Evolutionary conservation across 2,113 vertebrate species (phyloP), one percentile per base, ranked within the genome.

Genomic region (Zapornia atra): DNA sequence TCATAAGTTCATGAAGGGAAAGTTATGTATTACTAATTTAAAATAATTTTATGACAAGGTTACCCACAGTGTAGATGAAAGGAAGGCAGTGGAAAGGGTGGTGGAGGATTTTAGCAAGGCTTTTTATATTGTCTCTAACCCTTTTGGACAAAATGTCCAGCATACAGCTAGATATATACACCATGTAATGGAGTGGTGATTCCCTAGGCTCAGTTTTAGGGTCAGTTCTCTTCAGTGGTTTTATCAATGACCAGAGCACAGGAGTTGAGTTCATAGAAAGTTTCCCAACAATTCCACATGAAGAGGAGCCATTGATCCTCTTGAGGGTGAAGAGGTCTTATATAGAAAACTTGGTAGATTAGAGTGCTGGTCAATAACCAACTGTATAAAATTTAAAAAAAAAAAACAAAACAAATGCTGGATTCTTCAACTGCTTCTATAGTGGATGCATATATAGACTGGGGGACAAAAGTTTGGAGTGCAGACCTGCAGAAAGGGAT

Each of bases 391-490:
- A 51, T 63, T 28, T 40, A 61, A n/a, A 8, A 42, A 63, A 10
- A 59, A 5, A 92, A 65, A 46, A n/a, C 9, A 42, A 63, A 10
- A 59, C 6, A 92, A 65, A 46, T 51, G 4, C 6, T 60, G 25
- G 24, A 73, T 73, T 50, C 44, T 64, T 10, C 22, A 25, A 9
- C 2, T 54, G 6, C 44, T 46, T 46, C 17, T 46, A 46, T 46
- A 46, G 17, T 73, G 56, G 28, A 36, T 56, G 20, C 40, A 15
- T 1, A 1, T 60, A 15, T 10, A 60, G 13, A 22, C 1, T 44
- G 10, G 0, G 14, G 8, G 9, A 50, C 4, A 38, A 51, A 11
- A 70, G 8, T 13, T 15, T 40, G 0, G 2, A 70, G 1, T 38
- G 3, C 33, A 89, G 22, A 7, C 26, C 17, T 33, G 25, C 14